Conservation (phyloP, 2,113 vertebrate genomes). For the Osmerus eperlanus region DNA sequence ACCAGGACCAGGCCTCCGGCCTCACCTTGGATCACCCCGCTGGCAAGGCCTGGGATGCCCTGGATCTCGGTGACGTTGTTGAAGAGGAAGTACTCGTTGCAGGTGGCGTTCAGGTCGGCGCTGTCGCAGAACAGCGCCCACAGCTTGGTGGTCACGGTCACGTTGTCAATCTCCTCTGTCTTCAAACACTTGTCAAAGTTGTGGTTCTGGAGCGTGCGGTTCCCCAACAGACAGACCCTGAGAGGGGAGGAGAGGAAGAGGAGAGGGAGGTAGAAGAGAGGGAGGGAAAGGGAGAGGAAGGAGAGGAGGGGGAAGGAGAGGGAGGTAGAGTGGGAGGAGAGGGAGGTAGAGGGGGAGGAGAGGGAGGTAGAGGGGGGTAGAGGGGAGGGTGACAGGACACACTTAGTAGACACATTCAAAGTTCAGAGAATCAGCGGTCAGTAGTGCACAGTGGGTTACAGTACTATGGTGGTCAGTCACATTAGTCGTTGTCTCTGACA, state of each 20-base stretch:
- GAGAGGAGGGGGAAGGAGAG: too few species aligned
- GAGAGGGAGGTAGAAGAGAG: neutral
- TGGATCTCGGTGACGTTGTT: conserved; percentile 86
- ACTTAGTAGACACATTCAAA: too few species aligned
- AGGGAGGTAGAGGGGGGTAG: neutral
- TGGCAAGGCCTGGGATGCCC: conserved; percentile 89
- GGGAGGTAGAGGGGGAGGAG: neutral
- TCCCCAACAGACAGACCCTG: conserved; percentile 91
- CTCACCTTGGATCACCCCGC: conserved; percentile 79
- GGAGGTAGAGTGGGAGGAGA: neutral
- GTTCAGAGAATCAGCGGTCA: too few species aligned
- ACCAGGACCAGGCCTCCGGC: neutral
- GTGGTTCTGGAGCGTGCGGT: conserved; percentile 82
- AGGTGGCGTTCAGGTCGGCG: conserved; percentile 69
- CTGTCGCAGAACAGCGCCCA: conserved; percentile 84
- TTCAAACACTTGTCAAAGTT: conserved; percentile 82
- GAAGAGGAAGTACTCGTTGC: conserved; percentile 79
- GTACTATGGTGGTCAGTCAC: neutral
- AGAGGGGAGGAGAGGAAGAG: neutral
- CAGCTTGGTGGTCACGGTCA: conserved; percentile 73
- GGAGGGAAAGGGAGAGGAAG: too few species aligned
- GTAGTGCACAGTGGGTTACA: too few species aligned
- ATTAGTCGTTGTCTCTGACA: too few species aligned
- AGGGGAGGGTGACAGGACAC: too few species aligned
- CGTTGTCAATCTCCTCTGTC: conserved; percentile 62